Evolutionary conservation across 2,797 vertebrate genomes (phyloP), one percentile per base, ranked within the genome.

Genomic region (Intellagama lesueurii): DNA sequence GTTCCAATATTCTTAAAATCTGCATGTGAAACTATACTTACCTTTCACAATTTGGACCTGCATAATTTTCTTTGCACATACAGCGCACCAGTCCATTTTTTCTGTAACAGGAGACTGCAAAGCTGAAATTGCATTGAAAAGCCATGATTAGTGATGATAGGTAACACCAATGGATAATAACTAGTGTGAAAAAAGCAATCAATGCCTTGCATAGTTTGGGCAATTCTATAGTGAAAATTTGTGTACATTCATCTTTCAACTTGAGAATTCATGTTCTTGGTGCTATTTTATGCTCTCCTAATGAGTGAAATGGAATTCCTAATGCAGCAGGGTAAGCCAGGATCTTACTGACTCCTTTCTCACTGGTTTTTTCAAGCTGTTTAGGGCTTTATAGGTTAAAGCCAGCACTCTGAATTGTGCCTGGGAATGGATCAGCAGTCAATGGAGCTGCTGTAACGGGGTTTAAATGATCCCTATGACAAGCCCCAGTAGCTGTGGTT

Each of bases 21-120:
- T 47, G 52, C 8, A 75, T 24, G 19, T 82, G 44, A 47, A 70
- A 8, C 19, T 73, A 72, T 93, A 93, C 97, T 94, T 96, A 99
- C 99, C 99, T 98, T 97, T 99, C 99, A 93, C 99, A 99, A 92
- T 97, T 97, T 94, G 98, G 97, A 93, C 99, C 99, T 85, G 98
- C 98, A 49, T 99, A 99, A 88, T 98, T 98, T 91, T 98, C 98
- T 93, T 98, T 97, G 94, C 99, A 99, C 90, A 98, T 96, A 94
- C 99, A 99, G 0, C 97, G 97, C 84, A 98, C 93, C 17, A 89
- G 93, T 88, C 97, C 94, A 64, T 96, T 95, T 95, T 97, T 98
- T 95, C 96, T 96, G 92, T 98, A 97, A 94, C 99, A 99, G 95
- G 97, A 97, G 81, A 97, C 97, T 85, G 98, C 99, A 92, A 99